These are phyloP conservation scores for Oligia latruncula DNA, from an alignment of 2,888 invertebrate species.

Conservation along the genomic window DNA sequence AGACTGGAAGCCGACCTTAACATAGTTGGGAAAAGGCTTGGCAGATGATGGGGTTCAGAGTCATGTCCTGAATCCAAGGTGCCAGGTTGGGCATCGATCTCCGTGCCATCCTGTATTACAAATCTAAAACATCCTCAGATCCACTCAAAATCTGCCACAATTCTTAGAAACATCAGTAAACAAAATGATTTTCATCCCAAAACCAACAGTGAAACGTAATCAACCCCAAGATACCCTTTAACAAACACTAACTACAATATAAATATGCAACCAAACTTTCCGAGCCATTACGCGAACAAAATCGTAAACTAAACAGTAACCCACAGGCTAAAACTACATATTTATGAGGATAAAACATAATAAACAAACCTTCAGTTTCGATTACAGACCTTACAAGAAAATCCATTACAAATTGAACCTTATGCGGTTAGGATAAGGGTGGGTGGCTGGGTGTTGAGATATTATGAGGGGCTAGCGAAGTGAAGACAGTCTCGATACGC, in stretches of 20 bases:
- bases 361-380: conserved; percentile 58
- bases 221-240: conserved; percentile 18
- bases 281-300: conserved; percentile 73
- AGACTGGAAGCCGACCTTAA: too few relatives aligned
- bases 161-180: background rate
- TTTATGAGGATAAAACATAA: conserved; percentile 73
- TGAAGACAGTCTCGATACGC: conserved; percentile 61
- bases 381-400: conserved; percentile 35
- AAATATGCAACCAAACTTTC: conserved; percentile 69
- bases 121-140: background rate
- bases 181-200: conserved; percentile 20
- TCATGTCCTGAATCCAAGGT: too few relatives aligned
- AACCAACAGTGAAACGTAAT: conserved; percentile 13
- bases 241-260: conserved; percentile 53
- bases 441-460: conserved; percentile 1
- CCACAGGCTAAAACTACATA: conserved; percentile 72
- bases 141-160: background rate
- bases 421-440: conserved; percentile 24
- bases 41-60: too few relatives aligned
- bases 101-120: too few relatives aligned
- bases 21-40: too few relatives aligned
- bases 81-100: too few relatives aligned
- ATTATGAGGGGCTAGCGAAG: conserved; percentile 16
- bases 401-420: conserved; percentile 29
- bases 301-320: conserved; percentile 75